A percentile compares a stretch with the other conserved stretches of the same genome.
phyloP scores from a whole-genome alignment of 2,797 vertebrate genomes.

The Danio albolineatus region DNA sequence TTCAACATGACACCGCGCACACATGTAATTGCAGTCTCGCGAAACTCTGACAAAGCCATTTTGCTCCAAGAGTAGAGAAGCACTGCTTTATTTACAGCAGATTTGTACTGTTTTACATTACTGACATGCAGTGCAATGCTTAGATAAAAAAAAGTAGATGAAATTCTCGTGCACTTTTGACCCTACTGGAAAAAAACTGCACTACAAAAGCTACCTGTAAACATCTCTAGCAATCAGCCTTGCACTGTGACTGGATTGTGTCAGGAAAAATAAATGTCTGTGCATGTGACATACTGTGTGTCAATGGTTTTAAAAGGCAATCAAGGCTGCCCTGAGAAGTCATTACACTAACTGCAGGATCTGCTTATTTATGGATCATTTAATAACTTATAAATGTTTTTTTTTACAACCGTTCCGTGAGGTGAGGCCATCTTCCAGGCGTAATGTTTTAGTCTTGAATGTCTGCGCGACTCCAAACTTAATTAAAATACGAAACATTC shows the following conservation, averaged over 20 bases:
- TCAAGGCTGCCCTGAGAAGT: background rate
- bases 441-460: slow-evolving; percentile 8
- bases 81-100: slow-evolving; percentile 35
- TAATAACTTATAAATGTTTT: slow-evolving; percentile 3
- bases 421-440: background rate
- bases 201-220: slow-evolving; percentile 7
- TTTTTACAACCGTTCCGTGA: slow-evolving; percentile 8
- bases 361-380: slow-evolving; percentile 18
- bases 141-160: background rate
- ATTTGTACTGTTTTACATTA: background rate
- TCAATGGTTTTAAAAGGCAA: background rate
- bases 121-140: background rate
- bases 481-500: slow-evolving; percentile 68
- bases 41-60: slow-evolving; percentile 19
- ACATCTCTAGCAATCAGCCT: slow-evolving; percentile 1
- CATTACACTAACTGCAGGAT: background rate
- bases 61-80: slow-evolving; percentile 26
- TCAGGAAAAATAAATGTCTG: background rate
- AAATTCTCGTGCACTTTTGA: slow-evolving; percentile 2
- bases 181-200: background rate
- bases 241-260: background rate
- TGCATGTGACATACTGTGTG: background rate
- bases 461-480: slow-evolving; percentile 61
- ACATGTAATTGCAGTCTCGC: background rate
- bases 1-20: background rate